phyloP scores from a whole-genome alignment of 2,888 invertebrate genomes.

The Caenorhabditis panamensis region DNA sequence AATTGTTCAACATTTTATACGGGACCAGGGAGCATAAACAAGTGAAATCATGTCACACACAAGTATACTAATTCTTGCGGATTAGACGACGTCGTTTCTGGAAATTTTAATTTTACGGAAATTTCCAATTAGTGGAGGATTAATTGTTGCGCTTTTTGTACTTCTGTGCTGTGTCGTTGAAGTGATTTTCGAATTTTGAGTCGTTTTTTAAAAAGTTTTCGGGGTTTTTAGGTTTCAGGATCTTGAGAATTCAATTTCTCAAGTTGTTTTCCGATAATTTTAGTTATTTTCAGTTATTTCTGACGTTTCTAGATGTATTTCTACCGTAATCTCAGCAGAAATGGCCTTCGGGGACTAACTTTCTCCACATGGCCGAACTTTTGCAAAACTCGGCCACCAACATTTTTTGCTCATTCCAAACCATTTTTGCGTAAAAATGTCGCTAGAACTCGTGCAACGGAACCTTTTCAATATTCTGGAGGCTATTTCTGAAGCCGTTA shows the following conservation, averaged over 20 bases:
- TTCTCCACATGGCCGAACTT: background rate
- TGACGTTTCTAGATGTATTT: background rate
- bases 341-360: background rate
- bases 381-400: constrained; percentile 2
- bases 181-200: background rate
- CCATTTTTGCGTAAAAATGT: constrained; percentile 23
- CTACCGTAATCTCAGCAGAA: background rate
- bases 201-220: background rate
- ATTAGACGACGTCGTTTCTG: constrained; percentile 17
- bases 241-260: constrained; percentile 6
- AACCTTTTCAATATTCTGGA: constrained; percentile 53
- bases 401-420: background rate
- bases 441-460: constrained; percentile 56
- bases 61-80: constrained; percentile 13
- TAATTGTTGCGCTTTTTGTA: constrained; percentile 49
- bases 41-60: constrained; percentile 56
- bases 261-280: background rate
- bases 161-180: background rate
- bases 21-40: too few species aligned
- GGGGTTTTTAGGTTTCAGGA: background rate
- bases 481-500: constrained; percentile 43
- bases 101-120: too few species aligned
- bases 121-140: constrained; percentile 41
- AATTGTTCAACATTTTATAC: too few species aligned
- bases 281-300: background rate